Conservation (phyloP, 2,888 invertebrate genomes). For the Ichneumoninae sp. region DNA sequence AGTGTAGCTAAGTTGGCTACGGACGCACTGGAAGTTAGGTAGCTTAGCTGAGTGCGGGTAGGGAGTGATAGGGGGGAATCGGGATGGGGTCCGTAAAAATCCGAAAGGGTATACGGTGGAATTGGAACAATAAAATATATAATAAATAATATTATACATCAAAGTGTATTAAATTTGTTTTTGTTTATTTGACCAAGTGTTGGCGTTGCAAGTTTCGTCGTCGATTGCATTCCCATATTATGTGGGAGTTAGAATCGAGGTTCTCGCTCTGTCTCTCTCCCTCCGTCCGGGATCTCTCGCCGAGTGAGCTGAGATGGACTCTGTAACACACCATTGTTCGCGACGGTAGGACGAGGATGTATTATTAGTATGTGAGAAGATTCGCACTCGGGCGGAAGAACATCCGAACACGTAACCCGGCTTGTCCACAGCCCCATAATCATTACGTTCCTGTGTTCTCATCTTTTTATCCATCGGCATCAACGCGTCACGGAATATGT, state of each 20-base stretch:
- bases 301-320: conserved; percentile 19
- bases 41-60: no score
- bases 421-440: conserved; percentile 72
- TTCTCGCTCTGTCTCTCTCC: conserved; percentile 29
- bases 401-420: conserved; percentile 80
- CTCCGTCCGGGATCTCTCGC: neutral
- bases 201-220: conserved; percentile 12
- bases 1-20: no score
- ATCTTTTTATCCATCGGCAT: conserved; percentile 35
- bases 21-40: no score
- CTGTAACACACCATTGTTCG: conserved; percentile 74
- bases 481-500: conserved; percentile 27
- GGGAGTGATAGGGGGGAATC: no score
- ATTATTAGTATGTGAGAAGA: conserved; percentile 78
- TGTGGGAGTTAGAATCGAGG: conserved; percentile 50
- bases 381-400: conserved; percentile 78
- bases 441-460: conserved; percentile 74
- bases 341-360: conserved; percentile 65
- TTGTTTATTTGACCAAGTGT: neutral
- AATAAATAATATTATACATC: no score
- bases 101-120: no score
- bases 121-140: no score
- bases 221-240: conserved; percentile 38
- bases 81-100: no score
- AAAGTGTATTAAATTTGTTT: no score